Percentiles rank a stretch among this genome's conserved stretches.
Conservation (phyloP, 30 jellyfish, hydroid and myxozoan genomes). For the Pseudorhiza aurosa region DNA sequence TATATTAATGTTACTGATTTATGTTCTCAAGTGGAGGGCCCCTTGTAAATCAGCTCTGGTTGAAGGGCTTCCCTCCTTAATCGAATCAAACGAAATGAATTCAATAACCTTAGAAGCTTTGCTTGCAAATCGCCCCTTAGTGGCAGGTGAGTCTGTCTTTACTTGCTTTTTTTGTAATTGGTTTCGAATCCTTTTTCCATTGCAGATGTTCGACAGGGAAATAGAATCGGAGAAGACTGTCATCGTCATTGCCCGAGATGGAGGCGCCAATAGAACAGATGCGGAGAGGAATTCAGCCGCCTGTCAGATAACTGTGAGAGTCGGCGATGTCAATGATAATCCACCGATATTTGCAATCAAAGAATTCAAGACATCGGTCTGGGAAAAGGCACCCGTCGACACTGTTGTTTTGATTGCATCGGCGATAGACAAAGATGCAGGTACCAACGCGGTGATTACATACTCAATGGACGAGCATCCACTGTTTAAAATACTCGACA, state of each 20-base stretch:
- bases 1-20: too few species aligned
- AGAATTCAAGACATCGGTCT: slow-evolving; percentile 80
- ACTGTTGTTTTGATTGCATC: slow-evolving; percentile 86
- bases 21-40: too few species aligned
- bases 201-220: slow-evolving; percentile 85
- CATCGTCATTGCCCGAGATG: slow-evolving; percentile 93
- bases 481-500: slow-evolving; percentile 58
- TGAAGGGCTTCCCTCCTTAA: too few species aligned
- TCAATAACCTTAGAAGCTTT: too few species aligned
- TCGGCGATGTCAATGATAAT: slow-evolving; percentile 84
- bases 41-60: too few species aligned
- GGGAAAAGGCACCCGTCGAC: slow-evolving; percentile 65
- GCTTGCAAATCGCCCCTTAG: too few species aligned
- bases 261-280: slow-evolving; percentile 91
- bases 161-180: too few species aligned
- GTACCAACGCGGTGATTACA: slow-evolving; percentile 72
- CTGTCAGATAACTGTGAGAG: slow-evolving; percentile 84
- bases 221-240: slow-evolving; percentile 67
- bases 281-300: slow-evolving; percentile 97
- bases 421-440: slow-evolving; percentile 93
- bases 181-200: too few species aligned
- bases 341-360: slow-evolving; percentile 90
- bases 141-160: too few species aligned
- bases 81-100: too few species aligned
- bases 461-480: slow-evolving; percentile 71